Base-by-base conservation (phyloP, 2,888 invertebrate species). In the Cenopis cana region DNA sequence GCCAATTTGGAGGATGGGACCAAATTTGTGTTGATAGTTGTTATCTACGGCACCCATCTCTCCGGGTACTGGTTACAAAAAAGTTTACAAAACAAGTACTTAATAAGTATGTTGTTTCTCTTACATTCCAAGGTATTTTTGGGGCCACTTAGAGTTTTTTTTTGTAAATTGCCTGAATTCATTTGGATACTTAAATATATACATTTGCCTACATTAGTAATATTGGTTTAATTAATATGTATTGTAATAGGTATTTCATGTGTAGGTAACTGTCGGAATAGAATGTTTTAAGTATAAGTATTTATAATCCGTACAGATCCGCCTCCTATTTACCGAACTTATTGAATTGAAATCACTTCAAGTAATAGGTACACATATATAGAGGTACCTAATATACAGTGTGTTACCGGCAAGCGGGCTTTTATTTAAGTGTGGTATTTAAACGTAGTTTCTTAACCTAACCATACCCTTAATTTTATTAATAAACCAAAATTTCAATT, bases 1-100 rank as follows among this genome's bases (percentile, higher is more conserved):
- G 85, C 91, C 90, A 91, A 91, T 92, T 92, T 90, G 82, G 83
- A 81, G 88, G 84, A 90, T 89, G 88, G 85, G 86, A 87, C 87
- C 87, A 85, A 91, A 91, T 92, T 90, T 90, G 89, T 87, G 87
- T 87, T 85, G 86, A 90, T 89, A 88, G 84, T 87, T 85, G 84
- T 88, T 93, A 92, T 92, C 91, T 88, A 75, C 80, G 81, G 81
- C 80, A 79, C 88, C 89, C 87, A 90, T 91, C 89, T 82, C 81
- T 77, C 78, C 80, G 76, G 73, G 89, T 90, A 91, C 85, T 75
- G 84, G 68, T 79, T 74, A 82, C 87, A 85, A 83, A 89, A 87
- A 80, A 78, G 50, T 36, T 36, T 66, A 18, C 57, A 36, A 36
- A 46, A 36, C 18, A 14, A n/a, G 14, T 14, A 29, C 2, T 14